Evolutionary conservation across 2,888 invertebrate species (phyloP), one percentile per base, ranked within the genome.

Genomic region (Sisyra terminalis): DNA sequence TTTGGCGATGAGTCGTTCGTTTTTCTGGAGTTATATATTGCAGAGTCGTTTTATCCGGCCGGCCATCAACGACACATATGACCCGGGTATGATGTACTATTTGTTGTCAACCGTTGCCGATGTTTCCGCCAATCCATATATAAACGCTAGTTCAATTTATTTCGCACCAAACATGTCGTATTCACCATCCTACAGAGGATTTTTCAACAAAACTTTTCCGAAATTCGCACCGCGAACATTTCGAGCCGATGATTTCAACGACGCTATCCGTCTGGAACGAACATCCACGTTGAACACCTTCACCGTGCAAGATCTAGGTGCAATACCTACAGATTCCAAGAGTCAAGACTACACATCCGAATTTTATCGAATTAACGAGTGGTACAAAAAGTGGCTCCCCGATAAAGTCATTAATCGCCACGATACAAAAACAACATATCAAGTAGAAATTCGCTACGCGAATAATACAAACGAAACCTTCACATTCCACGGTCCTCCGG

Each of bases 1-100:
- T 60, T 82, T 94, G 79, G 96, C 94, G n/a, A 67, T 94, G 58
- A 92, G 84, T 59, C 68, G 96, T 51, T 90, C 93, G 1, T 96
- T 93, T 62, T 96, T 88, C 61, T 94, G 88, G 84, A 90, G 90
- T 60, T 93, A 89, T 52, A 87, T 92, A 45, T 70, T 92, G 1
- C 92, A 92, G 57, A 86, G 88, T 17, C 70, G 92, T 48, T 88
- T 89, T 52, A 89, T 89, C 50, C 69, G 89, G 18, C 89, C 89
- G 0, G 87, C 86, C 1, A 87, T 86, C 15, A 89, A 88, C 57
- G 88, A 89, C 54, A 87, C 89, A 0, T 88, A 89, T 52, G 94
- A 96, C 64, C 96, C 96, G 0, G 96, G 96, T 42, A 88, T 97
- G 81, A 90, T 94, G 89, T 96, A 96, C 57, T 92, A 92, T 56